Base-by-base conservation (phyloP, 2,888 invertebrate species). In the Subacronicta megacephala region DNA sequence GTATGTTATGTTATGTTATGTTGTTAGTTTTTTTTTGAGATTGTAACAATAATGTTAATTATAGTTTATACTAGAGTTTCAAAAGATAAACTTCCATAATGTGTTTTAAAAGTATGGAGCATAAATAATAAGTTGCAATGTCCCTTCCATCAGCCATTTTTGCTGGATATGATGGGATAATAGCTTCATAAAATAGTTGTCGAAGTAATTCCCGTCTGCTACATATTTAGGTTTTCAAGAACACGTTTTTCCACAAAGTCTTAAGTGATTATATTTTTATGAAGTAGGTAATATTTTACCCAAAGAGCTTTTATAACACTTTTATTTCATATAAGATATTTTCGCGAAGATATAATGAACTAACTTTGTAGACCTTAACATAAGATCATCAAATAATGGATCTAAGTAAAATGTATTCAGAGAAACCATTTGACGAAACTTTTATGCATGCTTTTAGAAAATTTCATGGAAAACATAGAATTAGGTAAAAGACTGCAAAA, bases 101-200 rank as follows among this genome's bases (percentile, higher is more conserved):
- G 12, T n/a, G n/a, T n/a, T 31, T 7, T 31, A 31, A 31, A 31
- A 31, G n/a, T n/a, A 5, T 7, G 2, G 23, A 1, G 31, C 1
- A 9, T 13, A 43, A 38, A 9, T n/a, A 7, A 20, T 35, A 18
- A 35, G 49, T 43, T 43, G 38, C 9, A 15, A 44, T 43, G 36
- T 67, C 47, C 38, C 31, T 61, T 67, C 36, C 40, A 33, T 41
- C 31, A 50, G 7, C 7, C 6, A 42, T 16, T 33, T 62, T 62
- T 45, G n/a, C 13, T 36, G 2, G 37, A 43, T 23, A 51, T 23
- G 18, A 51, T 23, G 18, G 47, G 31, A 31, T 62, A 26, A 52
- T 62, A 35, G 18, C 12, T 9, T 31, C 16, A 13, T 52, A 44
- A 33, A 31, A 47, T 42, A 9, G 35, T 63, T 35, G 36, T 18